Evolutionary conservation across 2,797 vertebrate species (phyloP).

Genomic region (Rhyacichthys aspro): DNA sequence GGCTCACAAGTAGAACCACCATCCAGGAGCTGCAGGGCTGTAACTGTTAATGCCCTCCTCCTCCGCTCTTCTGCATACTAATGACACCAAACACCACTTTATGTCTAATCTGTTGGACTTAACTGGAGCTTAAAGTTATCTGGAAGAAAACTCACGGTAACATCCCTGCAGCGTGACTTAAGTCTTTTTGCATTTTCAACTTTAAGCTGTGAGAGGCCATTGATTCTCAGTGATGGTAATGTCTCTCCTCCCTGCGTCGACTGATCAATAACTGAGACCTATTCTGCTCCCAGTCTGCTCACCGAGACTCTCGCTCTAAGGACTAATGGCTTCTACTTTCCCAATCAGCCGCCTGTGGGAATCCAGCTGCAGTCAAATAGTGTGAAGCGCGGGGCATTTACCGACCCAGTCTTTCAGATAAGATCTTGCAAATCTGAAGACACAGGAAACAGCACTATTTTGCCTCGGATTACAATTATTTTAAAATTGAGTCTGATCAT

Average conservation of each 20-base stretch:
- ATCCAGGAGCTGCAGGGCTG: background rate
- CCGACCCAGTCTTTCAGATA: background rate
- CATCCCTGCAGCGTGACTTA: background rate
- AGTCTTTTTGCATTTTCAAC: slow-evolving; percentile 38
- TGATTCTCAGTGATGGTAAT: slow-evolving; percentile 50
- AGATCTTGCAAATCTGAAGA: background rate
- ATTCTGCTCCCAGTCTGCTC: slow-evolving; percentile 28
- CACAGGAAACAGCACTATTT: background rate
- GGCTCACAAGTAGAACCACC: background rate
- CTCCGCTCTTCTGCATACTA: background rate
- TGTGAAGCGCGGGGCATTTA: background rate
- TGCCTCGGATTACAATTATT: too few species aligned
- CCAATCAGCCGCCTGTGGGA: slow-evolving; percentile 47
- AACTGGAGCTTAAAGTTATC: background rate
- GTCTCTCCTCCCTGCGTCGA: slow-evolving; percentile 29
- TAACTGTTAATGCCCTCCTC: background rate
- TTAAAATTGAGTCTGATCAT: too few species aligned
- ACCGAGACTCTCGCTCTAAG: slow-evolving; percentile 31
- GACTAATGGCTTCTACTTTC: slow-evolving; percentile 59
- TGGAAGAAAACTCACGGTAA: slow-evolving; percentile 15
- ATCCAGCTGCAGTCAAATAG: slow-evolving; percentile 16
- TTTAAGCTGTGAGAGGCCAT: slow-evolving; percentile 36
- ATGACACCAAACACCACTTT: background rate
- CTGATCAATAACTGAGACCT: slow-evolving; percentile 59
- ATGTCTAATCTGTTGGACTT: background rate